Evolutionary conservation across 2,797 vertebrate genomes (phyloP), one percentile per base, ranked within the genome.

Genomic region (Liasis olivaceus): DNA sequence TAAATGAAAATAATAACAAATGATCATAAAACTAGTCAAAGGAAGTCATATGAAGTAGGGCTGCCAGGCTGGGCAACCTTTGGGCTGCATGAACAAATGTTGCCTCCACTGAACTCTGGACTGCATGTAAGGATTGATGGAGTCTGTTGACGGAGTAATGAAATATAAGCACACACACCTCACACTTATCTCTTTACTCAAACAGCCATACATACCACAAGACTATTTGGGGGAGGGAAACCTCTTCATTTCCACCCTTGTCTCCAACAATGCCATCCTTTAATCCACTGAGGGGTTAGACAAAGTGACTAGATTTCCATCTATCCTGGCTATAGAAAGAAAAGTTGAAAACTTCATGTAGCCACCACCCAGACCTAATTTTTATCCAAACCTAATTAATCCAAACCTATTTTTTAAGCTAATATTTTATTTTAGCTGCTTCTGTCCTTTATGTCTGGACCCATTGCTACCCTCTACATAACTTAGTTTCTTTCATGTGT

Each of bases 1-100:
- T 96, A 95, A 95, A 85, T 85, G 77, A 47, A 77, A 77, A 77
- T 20, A 77, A 31, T 77, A 42, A 77, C 20, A 77, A 77, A 42
- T 77, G 72, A 20, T 20, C 20, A 22, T 42, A 42, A 77, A 77
- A 42, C 8, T 77, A 24, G 36, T 42, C 1, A 5, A 77, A 77
- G 72, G 72, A 77, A 77, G 42, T 31, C 36, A 42, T 77, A 4
- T 59, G 17, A 59, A 59, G 17, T 42, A 31, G 8, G 36, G 7
- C 17, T 77, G 72, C 72, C 17, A 77, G 72, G 17, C n/a, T 42
- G 36, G 66, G 36, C 36, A 42, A 42, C 17, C 11, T 77, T 24
- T 77, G 36, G 20, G 36, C 17, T 77, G 20, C 42, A 36, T 31
- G 20, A 77, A 77, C 72, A 77, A 77, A 77, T 17, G 42, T 77